Evolutionary conservation across 2,888 invertebrate genomes (phyloP), one percentile per base, ranked within the genome.

Genomic region (Rambutsinella grinnellia): DNA sequence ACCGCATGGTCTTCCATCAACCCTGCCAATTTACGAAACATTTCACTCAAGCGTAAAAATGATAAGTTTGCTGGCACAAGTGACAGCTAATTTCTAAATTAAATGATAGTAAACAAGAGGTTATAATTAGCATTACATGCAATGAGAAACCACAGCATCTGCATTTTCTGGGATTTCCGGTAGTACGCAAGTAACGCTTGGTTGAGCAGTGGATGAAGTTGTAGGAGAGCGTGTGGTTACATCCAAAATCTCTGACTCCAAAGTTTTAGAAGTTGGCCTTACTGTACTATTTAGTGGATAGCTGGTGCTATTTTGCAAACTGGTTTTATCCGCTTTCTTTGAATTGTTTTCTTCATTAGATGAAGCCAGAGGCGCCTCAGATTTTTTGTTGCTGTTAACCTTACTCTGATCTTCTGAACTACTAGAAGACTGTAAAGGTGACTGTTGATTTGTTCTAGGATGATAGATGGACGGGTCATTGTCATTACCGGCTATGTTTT

Each of bases 81-180:
- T 2, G 27, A n/a, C 1, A 19, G 19, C 58, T 44, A 21, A 61
- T 24, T 46, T 13, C 61, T 47, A 24, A 3, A 19, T 5, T 56
- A 6, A 26, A 17, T 10, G 57, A 24, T 27, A 27, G 17, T 3
- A 21, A 58, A 62, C 8, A 27, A n/a, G 24, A 47, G 47, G 10
- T 47, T 47, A 62, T 46, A 19, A 36, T 36, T 36, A 36, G 5
- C 36, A 36, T 27, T 76, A 82, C 82, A 69, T 49, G 67, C 83
- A 84, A 57, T 78, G 78, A 17, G 76, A 68, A 53, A 84, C 75
- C 19, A 67, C 67, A 10, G 83, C 82, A 36, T 82, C 82, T 2
- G 81, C 65, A 68, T 84, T 81, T 10, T 76, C 67, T 17, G 84
- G 82, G 58, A 84, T 81, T 54, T 78, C 77, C 26, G 84, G 84